phyloP scores from a whole-genome alignment of 2,113 vertebrate species.

The Channa argus region DNA sequence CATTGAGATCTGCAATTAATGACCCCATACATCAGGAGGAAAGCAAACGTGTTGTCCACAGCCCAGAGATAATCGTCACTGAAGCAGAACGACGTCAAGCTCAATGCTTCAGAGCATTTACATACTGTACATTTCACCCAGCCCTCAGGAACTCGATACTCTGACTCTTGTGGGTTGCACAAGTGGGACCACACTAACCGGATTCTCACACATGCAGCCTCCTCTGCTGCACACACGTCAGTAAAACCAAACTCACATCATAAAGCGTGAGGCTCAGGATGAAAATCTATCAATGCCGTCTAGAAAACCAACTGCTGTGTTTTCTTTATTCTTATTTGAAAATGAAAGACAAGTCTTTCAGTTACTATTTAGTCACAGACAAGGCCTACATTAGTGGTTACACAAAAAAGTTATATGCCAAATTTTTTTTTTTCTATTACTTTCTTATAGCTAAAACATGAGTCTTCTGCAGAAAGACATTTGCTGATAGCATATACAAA shows the following conservation, averaged over 20 bases:
- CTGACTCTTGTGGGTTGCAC: slow-evolving; percentile 6
- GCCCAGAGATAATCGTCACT: slow-evolving; percentile 14
- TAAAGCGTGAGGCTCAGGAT: background rate
- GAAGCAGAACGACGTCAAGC: slow-evolving; percentile 20
- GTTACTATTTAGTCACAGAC: background rate
- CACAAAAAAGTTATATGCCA: background rate
- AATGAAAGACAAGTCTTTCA: background rate
- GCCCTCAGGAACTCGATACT: slow-evolving; percentile 19
- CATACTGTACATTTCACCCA: background rate
- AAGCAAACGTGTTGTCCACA: background rate
- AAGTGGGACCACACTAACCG: slow-evolving; percentile 2
- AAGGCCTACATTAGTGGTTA: slow-evolving; percentile 7
- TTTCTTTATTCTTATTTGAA: background rate
- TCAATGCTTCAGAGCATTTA: background rate
- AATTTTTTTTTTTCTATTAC: background rate
- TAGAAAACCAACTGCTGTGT: slow-evolving; percentile 9
- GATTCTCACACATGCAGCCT: background rate
- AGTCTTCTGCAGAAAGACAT: background rate
- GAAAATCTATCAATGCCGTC: slow-evolving; percentile 3
- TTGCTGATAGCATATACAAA: background rate
- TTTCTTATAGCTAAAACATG: background rate
- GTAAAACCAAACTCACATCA: slow-evolving; percentile 7
- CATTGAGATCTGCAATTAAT: background rate
- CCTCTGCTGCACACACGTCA: slow-evolving; percentile 1
- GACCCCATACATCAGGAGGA: background rate